phyloP scores from a whole-genome alignment of 2,888 invertebrate genomes.

The Eupithecia abbreviata region DNA sequence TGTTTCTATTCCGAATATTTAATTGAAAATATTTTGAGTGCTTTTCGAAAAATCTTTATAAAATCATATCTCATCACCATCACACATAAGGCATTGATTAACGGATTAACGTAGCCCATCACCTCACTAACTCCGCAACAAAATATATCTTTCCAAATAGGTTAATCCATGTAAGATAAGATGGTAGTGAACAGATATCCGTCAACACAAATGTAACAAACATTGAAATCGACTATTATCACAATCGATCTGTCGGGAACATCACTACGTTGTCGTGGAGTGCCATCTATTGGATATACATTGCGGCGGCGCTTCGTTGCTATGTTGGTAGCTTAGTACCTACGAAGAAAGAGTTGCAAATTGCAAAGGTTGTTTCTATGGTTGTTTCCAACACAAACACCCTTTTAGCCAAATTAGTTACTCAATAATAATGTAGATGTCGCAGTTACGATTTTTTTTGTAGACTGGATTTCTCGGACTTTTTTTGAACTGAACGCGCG shows the following conservation, averaged over 20 bases:
- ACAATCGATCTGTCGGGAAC: not conserved
- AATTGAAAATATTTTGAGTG: no score
- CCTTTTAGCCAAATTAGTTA: not conserved
- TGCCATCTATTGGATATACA: not conserved
- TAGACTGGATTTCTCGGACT: not conserved
- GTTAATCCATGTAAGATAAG: no score
- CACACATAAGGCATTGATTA: no score
- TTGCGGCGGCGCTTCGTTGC: not conserved
- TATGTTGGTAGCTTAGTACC: no score
- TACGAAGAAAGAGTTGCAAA: no score
- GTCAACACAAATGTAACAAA: not conserved
- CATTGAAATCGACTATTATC: not conserved
- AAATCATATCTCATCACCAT: no score
- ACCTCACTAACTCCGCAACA: no score
- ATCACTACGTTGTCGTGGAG: not conserved
- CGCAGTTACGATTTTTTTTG: not conserved
- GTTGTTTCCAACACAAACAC: not conserved
- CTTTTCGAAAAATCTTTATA: no score
- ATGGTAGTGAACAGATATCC: no score
- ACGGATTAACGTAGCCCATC: no score
- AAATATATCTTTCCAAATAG: no score
- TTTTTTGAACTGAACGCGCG: slow-evolving; percentile 20
- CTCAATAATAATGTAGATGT: not conserved
- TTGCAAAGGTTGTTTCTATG: not conserved
- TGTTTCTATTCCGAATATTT: no score